A percentile compares a stretch with the other conserved stretches of the same genome.
These are phyloP conservation scores for Archaeoteleia sp. DNA, from an alignment of 2,888 invertebrate species.

Conservation along the genomic window DNA sequence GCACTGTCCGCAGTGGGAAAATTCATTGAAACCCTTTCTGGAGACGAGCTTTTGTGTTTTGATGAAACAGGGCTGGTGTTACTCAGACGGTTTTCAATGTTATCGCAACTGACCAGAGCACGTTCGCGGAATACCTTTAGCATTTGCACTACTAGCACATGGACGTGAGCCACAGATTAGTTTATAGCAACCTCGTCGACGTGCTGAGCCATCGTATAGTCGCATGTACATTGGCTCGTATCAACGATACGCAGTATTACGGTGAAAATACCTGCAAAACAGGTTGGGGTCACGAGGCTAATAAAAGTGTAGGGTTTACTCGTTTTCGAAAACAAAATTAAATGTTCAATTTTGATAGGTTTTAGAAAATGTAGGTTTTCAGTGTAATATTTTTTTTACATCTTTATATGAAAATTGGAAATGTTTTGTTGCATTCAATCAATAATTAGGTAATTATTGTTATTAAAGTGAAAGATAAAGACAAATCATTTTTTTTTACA, in stretches of 20 bases:
- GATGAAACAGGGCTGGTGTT: neutral
- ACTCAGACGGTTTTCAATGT: neutral
- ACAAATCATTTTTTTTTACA: no score
- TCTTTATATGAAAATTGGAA: no score
- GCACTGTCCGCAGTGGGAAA: no score
- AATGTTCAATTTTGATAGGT: no score
- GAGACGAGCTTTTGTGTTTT: constrained; percentile 5
- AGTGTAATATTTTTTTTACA: no score
- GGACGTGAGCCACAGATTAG: neutral
- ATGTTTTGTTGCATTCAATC: no score
- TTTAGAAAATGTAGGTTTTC: no score
- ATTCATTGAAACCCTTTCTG: neutral
- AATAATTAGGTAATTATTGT: no score
- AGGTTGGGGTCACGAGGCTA: neutral
- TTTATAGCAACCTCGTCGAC: neutral
- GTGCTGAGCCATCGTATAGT: neutral
- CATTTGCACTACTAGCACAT: no score
- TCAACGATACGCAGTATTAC: neutral
- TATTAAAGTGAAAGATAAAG: no score
- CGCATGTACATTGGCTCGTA: neutral
- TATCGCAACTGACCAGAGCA: constrained; percentile 3
- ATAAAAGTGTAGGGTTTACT: constrained; percentile 1
- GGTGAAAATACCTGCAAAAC: constrained; percentile 3
- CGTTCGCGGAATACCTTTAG: neutral
- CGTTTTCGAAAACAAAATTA: no score